A percentile compares a stretch with the other conserved stretches of the same genome.
phyloP scores from a whole-genome alignment of 2,113 vertebrate genomes.

The Colinus virginianus region DNA sequence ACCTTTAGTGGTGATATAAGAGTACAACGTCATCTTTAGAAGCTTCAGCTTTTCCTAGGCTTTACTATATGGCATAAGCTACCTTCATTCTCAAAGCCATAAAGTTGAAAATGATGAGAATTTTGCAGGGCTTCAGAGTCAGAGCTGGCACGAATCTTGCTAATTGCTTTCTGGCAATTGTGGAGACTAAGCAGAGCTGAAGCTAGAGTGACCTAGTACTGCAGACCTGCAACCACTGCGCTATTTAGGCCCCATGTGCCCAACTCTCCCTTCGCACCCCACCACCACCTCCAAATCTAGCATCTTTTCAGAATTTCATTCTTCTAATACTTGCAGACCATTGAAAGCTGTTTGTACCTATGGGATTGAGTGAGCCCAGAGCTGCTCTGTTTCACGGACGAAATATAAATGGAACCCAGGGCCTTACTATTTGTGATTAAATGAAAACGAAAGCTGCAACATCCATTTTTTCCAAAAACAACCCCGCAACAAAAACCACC shows the following conservation, averaged over 20 bases:
- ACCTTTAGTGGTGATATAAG: neutral
- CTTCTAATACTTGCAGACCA: constrained; percentile 67
- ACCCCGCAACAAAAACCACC: neutral
- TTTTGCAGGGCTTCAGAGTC: constrained; percentile 56
- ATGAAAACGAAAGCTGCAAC: constrained; percentile 78
- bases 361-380: constrained; percentile 57
- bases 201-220: neutral
- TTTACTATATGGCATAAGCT: constrained; percentile 57
- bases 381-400: constrained; percentile 72
- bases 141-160: constrained; percentile 36
- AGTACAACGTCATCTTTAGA: constrained; percentile 35
- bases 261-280: constrained; percentile 20
- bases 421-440: constrained; percentile 78
- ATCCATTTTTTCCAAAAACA: constrained; percentile 71
- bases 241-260: neutral
- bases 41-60: constrained; percentile 41
- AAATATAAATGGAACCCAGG: constrained; percentile 79
- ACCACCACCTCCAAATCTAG: constrained; percentile 16
- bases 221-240: neutral
- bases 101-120: neutral
- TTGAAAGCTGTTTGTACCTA: constrained; percentile 68
- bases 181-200: constrained; percentile 49
- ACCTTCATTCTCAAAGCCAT: neutral
- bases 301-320: constrained; percentile 69
- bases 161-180: neutral